Conservation (phyloP, 92 coral and sea anemone species). For the Zoanthus solanderi region DNA sequence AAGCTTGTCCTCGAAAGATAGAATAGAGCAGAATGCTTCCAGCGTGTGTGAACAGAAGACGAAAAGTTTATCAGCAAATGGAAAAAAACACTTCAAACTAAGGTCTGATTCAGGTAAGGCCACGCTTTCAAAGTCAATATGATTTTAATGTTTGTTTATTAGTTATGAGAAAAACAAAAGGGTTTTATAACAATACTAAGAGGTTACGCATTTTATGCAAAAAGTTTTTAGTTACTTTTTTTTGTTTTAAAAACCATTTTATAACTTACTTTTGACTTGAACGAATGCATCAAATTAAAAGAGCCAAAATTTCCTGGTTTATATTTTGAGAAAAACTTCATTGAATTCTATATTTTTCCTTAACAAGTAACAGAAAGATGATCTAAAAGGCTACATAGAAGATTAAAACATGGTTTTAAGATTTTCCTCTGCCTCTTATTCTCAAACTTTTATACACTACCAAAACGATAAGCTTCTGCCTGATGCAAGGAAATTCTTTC, state of each 20-base stretch:
- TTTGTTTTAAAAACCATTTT: not conserved
- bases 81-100: not conserved
- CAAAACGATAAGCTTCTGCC: no score
- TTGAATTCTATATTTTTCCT: no score
- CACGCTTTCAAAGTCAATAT: not conserved
- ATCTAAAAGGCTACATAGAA: no score
- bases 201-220: not conserved
- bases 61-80: not conserved
- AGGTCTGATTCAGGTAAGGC: slow-evolving; percentile 5
- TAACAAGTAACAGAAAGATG: no score
- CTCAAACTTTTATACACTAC: no score
- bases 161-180: not conserved
- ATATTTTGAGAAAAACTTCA: no score
- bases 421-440: no score
- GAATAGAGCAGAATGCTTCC: not conserved
- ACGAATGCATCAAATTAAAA: not conserved
- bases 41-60: not conserved
- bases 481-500: no score
- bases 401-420: no score
- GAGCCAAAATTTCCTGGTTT: no score
- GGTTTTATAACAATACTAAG: not conserved
- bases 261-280: not conserved
- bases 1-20: not conserved
- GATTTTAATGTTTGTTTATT: not conserved
- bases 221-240: not conserved